phyloP scores from a whole-genome alignment of 2,113 vertebrate species.

The Eubucco bourcierii region DNA sequence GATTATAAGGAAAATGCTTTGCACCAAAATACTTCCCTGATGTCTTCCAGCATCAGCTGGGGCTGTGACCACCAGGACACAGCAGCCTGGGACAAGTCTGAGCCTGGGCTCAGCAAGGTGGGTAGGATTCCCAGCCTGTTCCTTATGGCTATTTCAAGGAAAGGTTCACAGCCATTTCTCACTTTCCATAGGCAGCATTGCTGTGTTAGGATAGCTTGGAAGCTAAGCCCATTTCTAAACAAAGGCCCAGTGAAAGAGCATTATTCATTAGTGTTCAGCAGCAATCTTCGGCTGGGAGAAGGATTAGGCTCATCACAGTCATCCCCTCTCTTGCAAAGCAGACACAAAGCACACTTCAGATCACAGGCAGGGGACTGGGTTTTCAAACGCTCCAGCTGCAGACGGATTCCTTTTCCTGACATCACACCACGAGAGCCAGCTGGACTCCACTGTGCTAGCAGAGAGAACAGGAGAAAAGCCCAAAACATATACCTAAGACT shows the following conservation, averaged over 20 bases:
- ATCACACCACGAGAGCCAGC: fast-evolving
- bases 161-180: not conserved
- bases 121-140: not conserved
- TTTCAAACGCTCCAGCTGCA: not conserved
- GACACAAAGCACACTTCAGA: not conserved
- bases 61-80: not conserved
- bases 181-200: not conserved
- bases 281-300: not conserved
- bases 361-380: not conserved
- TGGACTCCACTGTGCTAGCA: fast-evolving
- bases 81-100: not conserved
- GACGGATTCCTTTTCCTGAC: not conserved
- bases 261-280: not conserved
- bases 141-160: not conserved
- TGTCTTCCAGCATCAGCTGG: not conserved
- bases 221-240: not conserved
- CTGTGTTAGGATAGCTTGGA: not conserved
- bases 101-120: not conserved
- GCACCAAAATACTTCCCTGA: not conserved
- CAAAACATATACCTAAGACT: not conserved
- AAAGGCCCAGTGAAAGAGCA: not conserved
- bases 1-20: not conserved
- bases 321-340: not conserved
- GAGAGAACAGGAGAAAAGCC: not conserved
- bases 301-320: not conserved